Percentiles rank a stretch among this genome's conserved stretches.
Conservation (phyloP, 1,140 invertebrate genomes). For the Rhynchophorus ferrugineus region DNA sequence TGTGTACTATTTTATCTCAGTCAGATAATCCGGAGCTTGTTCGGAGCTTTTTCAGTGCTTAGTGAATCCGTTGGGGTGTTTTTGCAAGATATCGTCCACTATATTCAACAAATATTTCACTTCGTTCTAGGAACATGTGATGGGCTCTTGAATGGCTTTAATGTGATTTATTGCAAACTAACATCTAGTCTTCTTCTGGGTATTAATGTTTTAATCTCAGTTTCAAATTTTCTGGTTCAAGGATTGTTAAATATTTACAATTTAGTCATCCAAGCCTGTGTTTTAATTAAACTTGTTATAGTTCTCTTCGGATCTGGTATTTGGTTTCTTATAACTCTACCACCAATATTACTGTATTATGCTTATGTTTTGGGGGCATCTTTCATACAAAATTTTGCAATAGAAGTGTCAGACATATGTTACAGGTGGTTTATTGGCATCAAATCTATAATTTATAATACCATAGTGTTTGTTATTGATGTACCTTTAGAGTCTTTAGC, state of each 20-base stretch:
- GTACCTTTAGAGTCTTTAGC: conserved; percentile 25
- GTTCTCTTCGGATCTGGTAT: conserved; percentile 27
- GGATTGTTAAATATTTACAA: conserved; percentile 1
- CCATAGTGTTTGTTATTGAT: conserved; percentile 22
- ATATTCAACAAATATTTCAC: conserved; percentile 4
- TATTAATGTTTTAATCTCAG: not conserved
- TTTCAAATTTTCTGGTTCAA: not conserved
- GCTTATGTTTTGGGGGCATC: not conserved
- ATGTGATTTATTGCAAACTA: not conserved
- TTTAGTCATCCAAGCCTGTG: conserved; percentile 1
- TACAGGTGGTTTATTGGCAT: not conserved
- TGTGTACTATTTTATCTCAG: not conserved
- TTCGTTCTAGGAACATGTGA: conserved; percentile 1
- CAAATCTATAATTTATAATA: not conserved
- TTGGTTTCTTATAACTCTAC: conserved; percentile 24
- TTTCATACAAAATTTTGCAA: conserved; percentile 6
- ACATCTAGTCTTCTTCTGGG: conserved; percentile 1
- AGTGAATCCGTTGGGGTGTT: conserved; percentile 24
- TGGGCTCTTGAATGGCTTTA: not conserved
- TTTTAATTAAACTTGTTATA: conserved; percentile 18
- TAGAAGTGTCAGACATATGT: conserved; percentile 7
- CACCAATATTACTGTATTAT: conserved; percentile 19
- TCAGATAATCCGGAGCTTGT: not conserved
- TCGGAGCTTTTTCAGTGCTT: conserved; percentile 12
- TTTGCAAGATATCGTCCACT: conserved; percentile 18